These are phyloP conservation scores for Bembecia ichneumoniformis DNA, from an alignment of 2,888 invertebrate species.

Conservation along the genomic window DNA sequence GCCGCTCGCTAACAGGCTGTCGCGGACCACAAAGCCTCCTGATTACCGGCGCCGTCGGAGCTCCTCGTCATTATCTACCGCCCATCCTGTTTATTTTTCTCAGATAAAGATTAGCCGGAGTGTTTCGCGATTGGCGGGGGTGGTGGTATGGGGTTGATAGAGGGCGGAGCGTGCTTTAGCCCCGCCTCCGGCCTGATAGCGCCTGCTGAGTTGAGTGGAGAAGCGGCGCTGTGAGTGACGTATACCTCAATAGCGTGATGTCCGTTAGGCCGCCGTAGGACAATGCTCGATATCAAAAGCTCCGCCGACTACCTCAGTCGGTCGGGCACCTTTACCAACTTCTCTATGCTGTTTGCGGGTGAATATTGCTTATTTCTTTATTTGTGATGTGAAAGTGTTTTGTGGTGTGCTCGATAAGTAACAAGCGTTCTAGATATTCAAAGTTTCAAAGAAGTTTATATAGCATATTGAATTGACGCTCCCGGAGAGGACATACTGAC, in stretches of 20 bases:
- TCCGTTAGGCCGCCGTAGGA: conserved; percentile 23
- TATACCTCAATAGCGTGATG: conserved; percentile 16
- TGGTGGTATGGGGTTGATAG: conserved; percentile 17
- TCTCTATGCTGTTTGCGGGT: conserved; percentile 96
- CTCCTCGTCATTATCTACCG: conserved; percentile 64
- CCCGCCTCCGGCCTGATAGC: conserved; percentile 16
- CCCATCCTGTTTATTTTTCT: conserved; percentile 70
- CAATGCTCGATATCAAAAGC: conserved; percentile 93
- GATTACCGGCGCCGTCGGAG: conserved; percentile 57
- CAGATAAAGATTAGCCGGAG: conserved; percentile 70
- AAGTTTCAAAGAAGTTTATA: no score
- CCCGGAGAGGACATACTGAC: no score
- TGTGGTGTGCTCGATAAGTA: conserved; percentile 20
- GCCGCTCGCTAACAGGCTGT: conserved; percentile 49
- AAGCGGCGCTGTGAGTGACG: conserved; percentile 27
- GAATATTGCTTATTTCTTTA: conserved; percentile 53
- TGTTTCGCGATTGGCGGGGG: conserved; percentile 59
- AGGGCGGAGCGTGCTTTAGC: conserved; percentile 6
- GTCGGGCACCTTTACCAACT: conserved; percentile 93
- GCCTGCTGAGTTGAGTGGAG: conserved; percentile 26
- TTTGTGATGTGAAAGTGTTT: conserved; percentile 30
- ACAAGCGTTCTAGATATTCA: no score
- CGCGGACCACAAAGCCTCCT: conserved; percentile 61
- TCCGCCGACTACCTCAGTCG: conserved; percentile 92
- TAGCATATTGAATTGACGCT: no score